A percentile compares a stretch with the other conserved stretches of the same genome.
Conservation (phyloP, 2,888 invertebrate genomes). For the Euzophera pinguis region DNA sequence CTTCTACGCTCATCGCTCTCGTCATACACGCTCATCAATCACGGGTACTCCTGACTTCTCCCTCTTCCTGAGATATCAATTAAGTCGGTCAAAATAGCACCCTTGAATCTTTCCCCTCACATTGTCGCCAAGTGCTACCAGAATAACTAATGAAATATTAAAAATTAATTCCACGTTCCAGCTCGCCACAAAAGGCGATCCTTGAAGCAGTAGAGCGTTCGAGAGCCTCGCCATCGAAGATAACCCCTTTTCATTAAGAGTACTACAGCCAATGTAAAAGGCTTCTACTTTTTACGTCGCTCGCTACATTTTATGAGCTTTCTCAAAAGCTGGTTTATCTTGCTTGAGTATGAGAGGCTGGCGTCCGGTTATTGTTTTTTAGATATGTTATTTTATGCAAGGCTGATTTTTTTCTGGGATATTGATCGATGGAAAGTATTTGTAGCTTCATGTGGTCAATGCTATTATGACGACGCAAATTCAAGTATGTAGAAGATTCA, state of each 20-base stretch:
- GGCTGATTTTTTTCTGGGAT: no score
- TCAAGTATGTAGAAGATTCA: no score
- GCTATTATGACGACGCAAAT: no score
- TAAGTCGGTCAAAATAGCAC: no score
- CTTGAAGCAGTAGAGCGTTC: neutral
- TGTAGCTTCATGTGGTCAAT: neutral
- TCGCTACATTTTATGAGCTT: slow-evolving; percentile 12
- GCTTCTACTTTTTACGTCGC: slow-evolving; percentile 9
- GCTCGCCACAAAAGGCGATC: slow-evolving; percentile 7
- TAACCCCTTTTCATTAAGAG: slow-evolving; percentile 14
- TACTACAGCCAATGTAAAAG: slow-evolving; percentile 6
- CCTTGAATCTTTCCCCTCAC: no score
- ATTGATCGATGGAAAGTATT: no score
- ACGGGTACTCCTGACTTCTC: no score
- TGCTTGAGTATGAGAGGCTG: neutral
- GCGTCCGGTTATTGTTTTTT: neutral
- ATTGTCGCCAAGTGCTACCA: neutral
- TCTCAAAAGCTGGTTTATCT: slow-evolving; percentile 9
- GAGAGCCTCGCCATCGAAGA: slow-evolving; percentile 6
- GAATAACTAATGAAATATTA: slow-evolving; percentile 3
- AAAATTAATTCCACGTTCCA: neutral
- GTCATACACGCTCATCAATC: no score
- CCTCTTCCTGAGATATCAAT: no score
- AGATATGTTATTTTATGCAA: neutral
- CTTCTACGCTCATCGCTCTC: no score